These are phyloP conservation scores for Percopsis transmontana DNA, from an alignment of 2,113 vertebrate species.

Conservation along the genomic window DNA sequence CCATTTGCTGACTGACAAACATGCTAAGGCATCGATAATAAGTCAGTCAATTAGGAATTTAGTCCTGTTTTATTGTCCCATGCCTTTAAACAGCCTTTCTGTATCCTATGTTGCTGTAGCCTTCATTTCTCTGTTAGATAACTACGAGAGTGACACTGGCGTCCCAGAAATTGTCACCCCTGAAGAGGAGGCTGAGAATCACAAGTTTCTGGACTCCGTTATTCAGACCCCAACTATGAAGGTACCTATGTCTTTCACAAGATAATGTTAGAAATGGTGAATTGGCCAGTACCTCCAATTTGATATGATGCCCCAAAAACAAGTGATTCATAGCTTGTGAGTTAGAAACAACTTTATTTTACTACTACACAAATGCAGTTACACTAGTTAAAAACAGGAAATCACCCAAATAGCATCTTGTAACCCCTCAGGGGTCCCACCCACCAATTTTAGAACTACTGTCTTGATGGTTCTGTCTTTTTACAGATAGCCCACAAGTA, in stretches of 20 bases:
- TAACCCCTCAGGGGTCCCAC: too few species aligned
- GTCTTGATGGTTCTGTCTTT: neutral
- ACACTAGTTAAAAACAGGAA: too few species aligned
- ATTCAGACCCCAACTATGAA: constrained; percentile 78
- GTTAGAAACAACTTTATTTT: too few species aligned
- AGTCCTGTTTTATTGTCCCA: neutral
- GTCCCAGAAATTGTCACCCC: constrained; percentile 80
- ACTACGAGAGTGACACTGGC: constrained; percentile 80
- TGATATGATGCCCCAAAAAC: too few species aligned
- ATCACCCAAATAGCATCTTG: too few species aligned
- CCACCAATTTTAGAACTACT: neutral
- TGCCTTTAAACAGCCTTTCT: neutral
- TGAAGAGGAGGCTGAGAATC: constrained; percentile 80
- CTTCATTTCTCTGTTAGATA: constrained; percentile 83
- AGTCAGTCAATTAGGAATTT: too few species aligned
- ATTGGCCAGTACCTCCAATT: too few species aligned
- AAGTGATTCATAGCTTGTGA: too few species aligned
- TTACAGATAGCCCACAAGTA: constrained; percentile 79
- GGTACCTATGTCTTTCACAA: constrained; percentile 69
- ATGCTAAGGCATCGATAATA: too few species aligned
- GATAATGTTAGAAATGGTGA: too few species aligned
- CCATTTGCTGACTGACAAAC: too few species aligned
- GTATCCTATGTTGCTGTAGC: constrained; percentile 59
- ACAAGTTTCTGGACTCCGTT: constrained; percentile 79
- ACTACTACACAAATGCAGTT: too few species aligned